Evolutionary conservation across 2,113 vertebrate species (phyloP).

Genomic region (Alouatta palliata): DNA sequence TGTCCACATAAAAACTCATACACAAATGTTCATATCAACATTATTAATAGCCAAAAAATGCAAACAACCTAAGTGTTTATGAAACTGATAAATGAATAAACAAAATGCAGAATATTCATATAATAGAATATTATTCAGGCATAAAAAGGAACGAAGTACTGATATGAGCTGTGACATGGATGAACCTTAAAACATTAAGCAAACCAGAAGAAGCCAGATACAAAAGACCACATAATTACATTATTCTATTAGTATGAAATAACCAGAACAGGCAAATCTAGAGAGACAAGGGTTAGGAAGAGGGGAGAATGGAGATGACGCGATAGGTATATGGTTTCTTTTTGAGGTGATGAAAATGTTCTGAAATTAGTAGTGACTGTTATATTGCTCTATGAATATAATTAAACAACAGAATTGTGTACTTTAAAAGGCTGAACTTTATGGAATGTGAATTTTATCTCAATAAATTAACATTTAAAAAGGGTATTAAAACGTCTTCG

Average conservation of each 20-base stretch:
- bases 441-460: background rate
- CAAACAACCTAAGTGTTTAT: background rate
- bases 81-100: background rate
- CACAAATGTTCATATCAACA: background rate
- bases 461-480: background rate
- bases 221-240: background rate
- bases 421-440: background rate
- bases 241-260: background rate
- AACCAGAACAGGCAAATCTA: background rate
- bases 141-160: background rate
- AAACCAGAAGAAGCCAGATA: background rate
- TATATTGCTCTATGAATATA: background rate
- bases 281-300: background rate
- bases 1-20: background rate
- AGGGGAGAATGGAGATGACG: background rate
- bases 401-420: background rate
- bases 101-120: background rate
- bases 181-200: constrained; percentile 23
- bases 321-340: background rate
- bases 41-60: background rate
- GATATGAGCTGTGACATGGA: background rate
- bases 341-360: background rate
- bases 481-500: no score
- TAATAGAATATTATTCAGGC: background rate
- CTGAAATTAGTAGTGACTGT: background rate